Conservation (phyloP, 1,140 invertebrate species). For the Aphaenogaster ashmeadi region DNA sequence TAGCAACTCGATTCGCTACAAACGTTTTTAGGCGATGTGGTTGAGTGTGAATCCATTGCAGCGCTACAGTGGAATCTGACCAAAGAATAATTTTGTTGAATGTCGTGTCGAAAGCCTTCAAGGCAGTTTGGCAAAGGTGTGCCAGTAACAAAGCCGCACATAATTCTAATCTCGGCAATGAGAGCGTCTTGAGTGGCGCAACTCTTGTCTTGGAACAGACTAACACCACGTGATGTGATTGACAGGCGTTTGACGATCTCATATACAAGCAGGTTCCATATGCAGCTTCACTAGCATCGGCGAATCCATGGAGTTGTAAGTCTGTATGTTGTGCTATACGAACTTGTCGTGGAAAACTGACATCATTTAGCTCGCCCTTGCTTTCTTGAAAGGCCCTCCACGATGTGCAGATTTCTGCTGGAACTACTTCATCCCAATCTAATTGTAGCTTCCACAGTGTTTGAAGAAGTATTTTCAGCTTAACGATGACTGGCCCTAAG, state of each 20-base stretch:
- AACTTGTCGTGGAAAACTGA: not conserved
- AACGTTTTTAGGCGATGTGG: slow-evolving; percentile 31
- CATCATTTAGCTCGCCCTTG: not conserved
- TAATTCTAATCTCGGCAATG: not conserved
- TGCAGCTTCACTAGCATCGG: too few relatives aligned
- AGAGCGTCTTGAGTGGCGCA: not conserved
- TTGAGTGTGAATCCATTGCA: not conserved
- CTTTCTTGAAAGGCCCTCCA: not conserved
- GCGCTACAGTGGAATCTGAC: not conserved
- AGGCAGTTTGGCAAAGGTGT: not conserved
- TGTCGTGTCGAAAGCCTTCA: not conserved
- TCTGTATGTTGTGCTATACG: too few relatives aligned
- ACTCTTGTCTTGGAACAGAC: slow-evolving; percentile 18
- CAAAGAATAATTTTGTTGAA: not conserved
- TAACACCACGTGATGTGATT: not conserved
- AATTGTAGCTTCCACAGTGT: not conserved
- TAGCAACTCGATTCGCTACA: slow-evolving; percentile 6
- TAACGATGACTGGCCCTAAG: not conserved
- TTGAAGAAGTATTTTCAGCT: slow-evolving; percentile 1
- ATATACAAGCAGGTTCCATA: not conserved
- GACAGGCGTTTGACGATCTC: not conserved
- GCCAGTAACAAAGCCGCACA: not conserved
- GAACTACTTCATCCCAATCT: not conserved
- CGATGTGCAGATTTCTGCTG: not conserved
- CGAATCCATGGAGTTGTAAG: too few relatives aligned